A percentile compares a stretch with the other conserved stretches of the same genome.
Evolutionary conservation across 2,113 vertebrate genomes (phyloP).

Genomic region (Neodontobutis hainanensis): DNA sequence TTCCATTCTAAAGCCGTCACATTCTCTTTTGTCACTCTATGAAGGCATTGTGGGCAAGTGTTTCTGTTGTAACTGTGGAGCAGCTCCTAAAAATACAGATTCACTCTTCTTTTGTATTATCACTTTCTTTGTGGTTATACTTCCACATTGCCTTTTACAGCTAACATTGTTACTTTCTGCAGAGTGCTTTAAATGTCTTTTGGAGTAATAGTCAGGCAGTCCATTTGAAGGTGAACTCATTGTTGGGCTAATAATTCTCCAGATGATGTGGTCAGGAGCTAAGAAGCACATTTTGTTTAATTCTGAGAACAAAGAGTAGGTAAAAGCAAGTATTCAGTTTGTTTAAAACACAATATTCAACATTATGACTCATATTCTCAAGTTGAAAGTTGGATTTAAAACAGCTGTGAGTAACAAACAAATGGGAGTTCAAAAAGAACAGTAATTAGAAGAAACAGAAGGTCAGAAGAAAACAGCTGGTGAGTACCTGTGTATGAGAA

Average conservation of each 20-base stretch:
- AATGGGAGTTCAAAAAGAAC: neutral
- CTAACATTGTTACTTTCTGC: slow-evolving; percentile 20
- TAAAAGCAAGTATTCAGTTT: no score
- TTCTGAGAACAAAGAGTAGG: no score
- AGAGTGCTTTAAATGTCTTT: slow-evolving; percentile 5
- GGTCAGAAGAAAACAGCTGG: neutral
- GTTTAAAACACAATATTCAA: no score
- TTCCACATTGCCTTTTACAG: neutral
- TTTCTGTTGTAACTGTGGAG: slow-evolving; percentile 41
- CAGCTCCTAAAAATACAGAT: slow-evolving; percentile 37
- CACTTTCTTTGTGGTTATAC: slow-evolving; percentile 33
- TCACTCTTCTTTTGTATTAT: slow-evolving; percentile 25
- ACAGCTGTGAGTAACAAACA: slow-evolving; percentile 5
- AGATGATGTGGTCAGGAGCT: slow-evolving; percentile 50
- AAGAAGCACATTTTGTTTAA: slow-evolving; percentile 15
- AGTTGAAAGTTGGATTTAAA: neutral
- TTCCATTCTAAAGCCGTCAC: slow-evolving; percentile 54
- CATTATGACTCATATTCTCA: neutral
- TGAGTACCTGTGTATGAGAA: slow-evolving; percentile 16
- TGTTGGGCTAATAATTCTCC: slow-evolving; percentile 51
- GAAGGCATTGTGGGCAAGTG: slow-evolving; percentile 12
- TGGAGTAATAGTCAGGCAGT: no score
- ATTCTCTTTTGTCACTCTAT: slow-evolving; percentile 47
- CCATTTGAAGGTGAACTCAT: slow-evolving; percentile 12
- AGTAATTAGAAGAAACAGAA: neutral